Evolutionary conservation across 2,888 invertebrate genomes (phyloP), one percentile per base, ranked within the genome.

Genomic region (Drosophila mettleri): DNA sequence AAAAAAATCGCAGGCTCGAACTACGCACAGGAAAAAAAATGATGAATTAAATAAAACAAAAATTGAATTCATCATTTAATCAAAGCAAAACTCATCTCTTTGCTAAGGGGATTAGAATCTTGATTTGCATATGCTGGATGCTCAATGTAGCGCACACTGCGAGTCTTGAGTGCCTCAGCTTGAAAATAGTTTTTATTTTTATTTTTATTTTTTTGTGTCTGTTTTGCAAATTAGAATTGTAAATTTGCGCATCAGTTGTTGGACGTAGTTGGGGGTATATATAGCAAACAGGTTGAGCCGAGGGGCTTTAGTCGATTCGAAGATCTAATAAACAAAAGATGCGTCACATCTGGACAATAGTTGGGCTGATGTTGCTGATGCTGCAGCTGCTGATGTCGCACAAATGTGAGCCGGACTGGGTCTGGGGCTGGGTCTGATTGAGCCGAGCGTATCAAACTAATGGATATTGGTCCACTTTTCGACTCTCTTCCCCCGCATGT

Each of bases 201-300:
- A 2, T 24, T 7, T 29, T 29, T 14, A 4, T 9, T 29, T n/a
- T 12, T 49, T n/a, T 33, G 18, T 49, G n/a, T 33, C n/a, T 33
- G 48, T 45, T 22, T 31, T 16, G 33, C 49, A 51, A 58, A 59
- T 65, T 65, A 22, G 29, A 52, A 60, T 27, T 62, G 41, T 27
- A 54, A 68, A 76, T 76, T 60, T 39, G 33, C 8, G 41, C 18
- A 43, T 33, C 16, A 22, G 45, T 31, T n/a, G 38, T 12, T 31
- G 14, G 18, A 33, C 14, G n/a, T 45, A 22, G 24, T 34, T 7
- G 60, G 10, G 20, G 24, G 60, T 82, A 82, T 82, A 82, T 78
- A 82, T 82, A 86, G 87, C 63, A 55, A 82, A 78, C 87, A 48
- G 85, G 76, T 78, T 63, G 60, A 22, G 24, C 55, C 31, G 46